Evolutionary conservation across 2,888 invertebrate species (phyloP).

Genomic region (Orthonychiurus folsomi): DNA sequence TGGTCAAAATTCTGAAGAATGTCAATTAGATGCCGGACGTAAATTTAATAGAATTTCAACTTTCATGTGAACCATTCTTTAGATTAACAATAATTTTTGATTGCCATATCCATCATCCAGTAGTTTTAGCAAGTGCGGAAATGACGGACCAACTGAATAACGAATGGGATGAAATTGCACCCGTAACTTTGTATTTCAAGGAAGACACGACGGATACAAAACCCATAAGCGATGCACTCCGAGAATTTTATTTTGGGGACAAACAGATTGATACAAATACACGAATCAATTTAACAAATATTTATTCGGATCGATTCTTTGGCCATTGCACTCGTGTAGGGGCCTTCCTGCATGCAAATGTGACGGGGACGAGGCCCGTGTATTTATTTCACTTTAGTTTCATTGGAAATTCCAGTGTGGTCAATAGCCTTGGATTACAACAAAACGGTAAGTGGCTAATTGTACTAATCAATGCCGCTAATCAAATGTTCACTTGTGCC

Average conservation of each 20-base stretch:
- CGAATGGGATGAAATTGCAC: constrained; percentile 55
- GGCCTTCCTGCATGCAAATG: constrained; percentile 33
- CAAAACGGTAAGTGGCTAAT: too few species aligned
- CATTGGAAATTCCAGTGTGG: constrained; percentile 24
- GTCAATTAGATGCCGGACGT: too few species aligned
- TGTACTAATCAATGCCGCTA: too few species aligned
- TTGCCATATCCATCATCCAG: too few species aligned
- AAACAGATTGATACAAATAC: constrained; percentile 29
- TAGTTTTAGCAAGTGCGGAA: constrained; percentile 46
- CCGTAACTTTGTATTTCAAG: constrained; percentile 55
- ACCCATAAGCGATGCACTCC: constrained; percentile 50
- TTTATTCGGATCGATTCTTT: constrained; percentile 37
- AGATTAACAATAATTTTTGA: too few species aligned
- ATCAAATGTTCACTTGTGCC: too few species aligned
- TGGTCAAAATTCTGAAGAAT: too few species aligned
- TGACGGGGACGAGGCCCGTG: constrained; percentile 32
- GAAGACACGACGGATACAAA: constrained; percentile 47
- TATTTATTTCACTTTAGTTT: constrained; percentile 32
- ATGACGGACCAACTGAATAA: constrained; percentile 50
- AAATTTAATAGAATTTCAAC: too few species aligned
- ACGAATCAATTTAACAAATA: constrained; percentile 29
- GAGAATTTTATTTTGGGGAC: constrained; percentile 50
- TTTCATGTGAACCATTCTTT: too few species aligned
- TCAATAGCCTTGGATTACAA: constrained; percentile 24
- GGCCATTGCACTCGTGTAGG: constrained; percentile 31